Conservation (phyloP, 2,888 invertebrate genomes). For the Trissolcus brochymenae region DNA sequence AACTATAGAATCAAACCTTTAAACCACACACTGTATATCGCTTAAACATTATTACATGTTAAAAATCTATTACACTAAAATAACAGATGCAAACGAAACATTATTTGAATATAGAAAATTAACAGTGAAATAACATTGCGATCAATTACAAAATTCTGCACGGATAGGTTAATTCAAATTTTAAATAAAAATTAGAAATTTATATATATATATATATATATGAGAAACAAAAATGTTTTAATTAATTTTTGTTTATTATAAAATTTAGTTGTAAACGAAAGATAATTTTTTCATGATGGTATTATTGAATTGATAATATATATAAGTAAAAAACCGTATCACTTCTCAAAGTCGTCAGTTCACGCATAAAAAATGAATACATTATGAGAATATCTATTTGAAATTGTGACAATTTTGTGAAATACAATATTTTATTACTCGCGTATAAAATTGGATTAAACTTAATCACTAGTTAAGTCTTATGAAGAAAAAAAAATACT, state of each 20-base stretch:
- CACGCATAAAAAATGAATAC: background rate
- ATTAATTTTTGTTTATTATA: no score
- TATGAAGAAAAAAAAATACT: conserved; percentile 1
- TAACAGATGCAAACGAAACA: conserved; percentile 5
- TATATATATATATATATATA: no score
- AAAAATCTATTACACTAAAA: conserved; percentile 7
- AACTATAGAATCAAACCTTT: conserved; percentile 5
- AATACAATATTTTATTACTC: conserved; percentile 33
- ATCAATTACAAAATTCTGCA: no score
- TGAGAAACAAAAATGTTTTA: no score
- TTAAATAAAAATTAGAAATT: no score
- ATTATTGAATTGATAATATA: background rate
- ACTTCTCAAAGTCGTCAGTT: background rate
- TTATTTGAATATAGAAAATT: conserved; percentile 2
- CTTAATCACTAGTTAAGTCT: conserved; percentile 41
- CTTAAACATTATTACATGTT: conserved; percentile 4
- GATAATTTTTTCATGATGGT: no score
- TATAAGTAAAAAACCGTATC: no score
- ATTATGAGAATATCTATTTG: conserved; percentile 20
- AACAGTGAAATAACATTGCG: no score
- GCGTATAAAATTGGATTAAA: conserved; percentile 5
- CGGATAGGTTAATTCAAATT: no score
- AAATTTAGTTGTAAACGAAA: no score
- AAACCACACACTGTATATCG: conserved; percentile 7
- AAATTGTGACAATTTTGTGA: conserved; percentile 47